Evolutionary conservation across 2,797 vertebrate genomes (phyloP).

Genomic region (Alosa sapidissima): DNA sequence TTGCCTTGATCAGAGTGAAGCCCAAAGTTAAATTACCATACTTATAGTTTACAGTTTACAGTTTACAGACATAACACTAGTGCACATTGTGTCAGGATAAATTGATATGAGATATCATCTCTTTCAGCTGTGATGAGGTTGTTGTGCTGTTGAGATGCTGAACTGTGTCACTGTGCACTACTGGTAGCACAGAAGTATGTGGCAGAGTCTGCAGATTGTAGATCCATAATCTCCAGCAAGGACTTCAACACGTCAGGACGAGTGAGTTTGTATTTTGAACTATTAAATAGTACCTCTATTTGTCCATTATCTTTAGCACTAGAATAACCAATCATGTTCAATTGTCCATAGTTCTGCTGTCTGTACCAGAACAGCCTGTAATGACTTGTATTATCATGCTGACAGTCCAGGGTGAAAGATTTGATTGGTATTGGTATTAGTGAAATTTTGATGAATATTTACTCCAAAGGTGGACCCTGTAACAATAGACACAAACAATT

Average conservation of each 20-base stretch:
- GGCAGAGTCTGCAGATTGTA: conserved; percentile 49
- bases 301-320: fast-evolving
- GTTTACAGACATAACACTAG: too few species aligned
- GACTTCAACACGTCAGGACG: conserved; percentile 26
- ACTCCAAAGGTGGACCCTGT: conserved; percentile 47
- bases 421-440: not conserved
- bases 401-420: conserved; percentile 46
- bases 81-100: too few species aligned
- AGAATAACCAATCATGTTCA: conserved; percentile 51
- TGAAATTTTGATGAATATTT: conserved; percentile 45
- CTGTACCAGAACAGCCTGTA: conserved; percentile 64
- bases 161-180: conserved; percentile 51
- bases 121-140: conserved; percentile 44
- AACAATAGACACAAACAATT: conserved; percentile 17
- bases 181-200: conserved; percentile 63
- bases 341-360: conserved; percentile 34
- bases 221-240: conserved; percentile 42
- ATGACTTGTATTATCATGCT: conserved; percentile 48
- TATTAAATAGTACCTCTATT: conserved; percentile 43
- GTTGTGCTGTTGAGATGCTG: conserved; percentile 47
- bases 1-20: too few species aligned
- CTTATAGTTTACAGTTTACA: too few species aligned
- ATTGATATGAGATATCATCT: too few species aligned
- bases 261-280: conserved; percentile 48
- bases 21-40: too few species aligned